Evolutionary conservation across 2,888 invertebrate species (phyloP).

Genomic region (Incurvaria masculella): DNA sequence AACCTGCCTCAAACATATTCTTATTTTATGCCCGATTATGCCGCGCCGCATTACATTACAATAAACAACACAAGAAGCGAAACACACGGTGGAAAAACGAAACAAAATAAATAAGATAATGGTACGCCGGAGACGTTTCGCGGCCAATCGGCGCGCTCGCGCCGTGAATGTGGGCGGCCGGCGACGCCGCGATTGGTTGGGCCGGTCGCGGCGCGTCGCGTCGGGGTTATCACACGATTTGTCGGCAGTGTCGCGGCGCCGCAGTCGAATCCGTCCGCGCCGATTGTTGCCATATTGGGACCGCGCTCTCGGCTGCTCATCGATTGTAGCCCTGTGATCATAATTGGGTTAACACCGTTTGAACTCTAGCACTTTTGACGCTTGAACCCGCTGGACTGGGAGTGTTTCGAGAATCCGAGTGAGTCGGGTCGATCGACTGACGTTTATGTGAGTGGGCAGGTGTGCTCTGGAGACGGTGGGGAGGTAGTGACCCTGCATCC

Average conservation of each 20-base stretch:
- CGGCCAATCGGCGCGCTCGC: constrained; percentile 45
- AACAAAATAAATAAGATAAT: constrained; percentile 2
- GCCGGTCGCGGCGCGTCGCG: constrained; percentile 19
- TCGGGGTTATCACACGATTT: constrained; percentile 50
- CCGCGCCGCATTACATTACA: constrained; percentile 1
- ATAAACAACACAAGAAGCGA: not conserved
- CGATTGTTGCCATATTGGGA: constrained; percentile 54
- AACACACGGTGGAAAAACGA: not conserved
- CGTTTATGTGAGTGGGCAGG: not conserved
- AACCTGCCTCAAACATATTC: not conserved
- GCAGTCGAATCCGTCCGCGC: constrained; percentile 51
- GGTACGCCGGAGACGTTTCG: constrained; percentile 40
- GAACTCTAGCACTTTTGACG: too few species aligned
- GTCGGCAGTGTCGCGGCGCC: constrained; percentile 41
- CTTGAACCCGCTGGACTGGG: too few species aligned
- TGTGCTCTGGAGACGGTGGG: constrained; percentile 1
- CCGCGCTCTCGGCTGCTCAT: constrained; percentile 28
- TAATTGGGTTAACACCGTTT: constrained; percentile 27
- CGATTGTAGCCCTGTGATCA: constrained; percentile 32
- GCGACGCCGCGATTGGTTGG: constrained; percentile 37
- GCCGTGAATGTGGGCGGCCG: constrained; percentile 45
- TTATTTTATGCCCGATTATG: constrained; percentile 3
- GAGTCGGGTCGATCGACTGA: too few species aligned
- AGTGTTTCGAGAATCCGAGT: constrained; percentile 19
- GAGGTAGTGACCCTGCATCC: not conserved